Percentiles rank a stretch among this genome's conserved stretches.
phyloP scores from a whole-genome alignment of 2,797 vertebrate species.

The Xyrichtys novacula region DNA sequence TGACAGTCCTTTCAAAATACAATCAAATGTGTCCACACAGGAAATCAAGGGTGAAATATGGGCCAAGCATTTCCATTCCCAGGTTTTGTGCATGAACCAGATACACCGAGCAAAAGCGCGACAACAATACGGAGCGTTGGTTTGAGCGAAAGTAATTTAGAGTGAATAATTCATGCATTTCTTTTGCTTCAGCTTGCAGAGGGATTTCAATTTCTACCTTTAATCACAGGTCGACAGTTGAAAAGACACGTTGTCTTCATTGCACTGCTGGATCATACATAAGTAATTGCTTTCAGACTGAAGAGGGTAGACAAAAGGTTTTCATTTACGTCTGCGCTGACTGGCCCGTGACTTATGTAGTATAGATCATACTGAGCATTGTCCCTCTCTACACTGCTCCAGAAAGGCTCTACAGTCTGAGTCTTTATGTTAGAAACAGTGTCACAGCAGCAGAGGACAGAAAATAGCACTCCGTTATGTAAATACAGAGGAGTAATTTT shows the following conservation, averaged over 20 bases:
- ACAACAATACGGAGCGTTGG: neutral
- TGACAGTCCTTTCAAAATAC: neutral
- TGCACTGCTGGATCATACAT: conserved; percentile 8
- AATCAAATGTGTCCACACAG: neutral
- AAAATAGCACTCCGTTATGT: conserved; percentile 35
- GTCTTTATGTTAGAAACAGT: conserved; percentile 22
- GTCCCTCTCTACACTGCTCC: neutral
- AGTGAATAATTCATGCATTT: conserved; percentile 23
- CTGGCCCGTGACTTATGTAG: neutral
- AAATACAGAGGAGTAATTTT: conserved; percentile 31
- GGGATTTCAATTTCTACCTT: conserved; percentile 34
- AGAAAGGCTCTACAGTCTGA: conserved; percentile 20
- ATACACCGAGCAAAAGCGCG: neutral
- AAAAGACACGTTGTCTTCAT: conserved; percentile 10
- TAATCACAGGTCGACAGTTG: conserved; percentile 16
- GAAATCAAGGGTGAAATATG: neutral
- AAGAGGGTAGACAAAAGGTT: conserved; percentile 19
- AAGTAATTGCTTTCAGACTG: conserved; percentile 15
- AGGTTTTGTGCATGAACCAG: neutral
- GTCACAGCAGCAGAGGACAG: conserved; percentile 25
- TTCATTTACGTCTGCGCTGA: conserved; percentile 23
- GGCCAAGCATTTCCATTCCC: neutral
- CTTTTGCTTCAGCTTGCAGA: conserved; percentile 22
- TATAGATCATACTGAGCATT: conserved; percentile 16
- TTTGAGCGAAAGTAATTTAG: conserved; percentile 6